phyloP scores from a whole-genome alignment of 2,113 vertebrate species.

The Syngnathoides biaculeatus region DNA sequence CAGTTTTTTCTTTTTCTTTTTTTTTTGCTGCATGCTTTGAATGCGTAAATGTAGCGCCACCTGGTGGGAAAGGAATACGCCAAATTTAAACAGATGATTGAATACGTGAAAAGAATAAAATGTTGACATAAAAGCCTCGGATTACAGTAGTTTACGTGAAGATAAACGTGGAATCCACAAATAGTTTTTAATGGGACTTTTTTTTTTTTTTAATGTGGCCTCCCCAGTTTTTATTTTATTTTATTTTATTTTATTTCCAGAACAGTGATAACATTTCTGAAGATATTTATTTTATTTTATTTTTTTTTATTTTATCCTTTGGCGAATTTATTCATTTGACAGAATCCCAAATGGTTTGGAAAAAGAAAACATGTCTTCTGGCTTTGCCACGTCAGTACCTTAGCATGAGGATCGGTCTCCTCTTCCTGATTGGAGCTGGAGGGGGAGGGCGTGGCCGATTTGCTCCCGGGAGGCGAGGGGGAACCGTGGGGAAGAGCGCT shows the following conservation, averaged over 20 bases:
- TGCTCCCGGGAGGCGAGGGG: slow-evolving; percentile 94
- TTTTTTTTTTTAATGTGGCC: too few species aligned
- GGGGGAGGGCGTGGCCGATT: slow-evolving; percentile 96
- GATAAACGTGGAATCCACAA: too few species aligned
- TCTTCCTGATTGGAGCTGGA: slow-evolving; percentile 98
- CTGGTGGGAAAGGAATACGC: not conserved
- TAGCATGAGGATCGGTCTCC: slow-evolving; percentile 90
- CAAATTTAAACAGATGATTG: not conserved
- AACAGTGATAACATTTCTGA: too few species aligned
- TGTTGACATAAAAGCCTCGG: too few species aligned
- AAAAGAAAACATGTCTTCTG: too few species aligned
- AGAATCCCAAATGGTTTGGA: not conserved
- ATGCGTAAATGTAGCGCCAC: not conserved
- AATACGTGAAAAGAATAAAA: not conserved
- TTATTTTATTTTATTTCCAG: too few species aligned
- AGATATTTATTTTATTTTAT: not conserved
- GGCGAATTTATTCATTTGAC: not conserved
- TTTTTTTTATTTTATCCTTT: too few species aligned
- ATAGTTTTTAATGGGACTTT: too few species aligned
- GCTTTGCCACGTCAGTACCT: slow-evolving; percentile 81
- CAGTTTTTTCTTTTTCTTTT: not conserved
- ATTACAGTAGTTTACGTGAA: not conserved
- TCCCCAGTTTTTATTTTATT: too few species aligned
- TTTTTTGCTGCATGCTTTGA: not conserved
- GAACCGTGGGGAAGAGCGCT: slow-evolving; percentile 85